Evolutionary conservation across 2,113 vertebrate genomes (phyloP).

Genomic region (Galeopterus variegatus): DNA sequence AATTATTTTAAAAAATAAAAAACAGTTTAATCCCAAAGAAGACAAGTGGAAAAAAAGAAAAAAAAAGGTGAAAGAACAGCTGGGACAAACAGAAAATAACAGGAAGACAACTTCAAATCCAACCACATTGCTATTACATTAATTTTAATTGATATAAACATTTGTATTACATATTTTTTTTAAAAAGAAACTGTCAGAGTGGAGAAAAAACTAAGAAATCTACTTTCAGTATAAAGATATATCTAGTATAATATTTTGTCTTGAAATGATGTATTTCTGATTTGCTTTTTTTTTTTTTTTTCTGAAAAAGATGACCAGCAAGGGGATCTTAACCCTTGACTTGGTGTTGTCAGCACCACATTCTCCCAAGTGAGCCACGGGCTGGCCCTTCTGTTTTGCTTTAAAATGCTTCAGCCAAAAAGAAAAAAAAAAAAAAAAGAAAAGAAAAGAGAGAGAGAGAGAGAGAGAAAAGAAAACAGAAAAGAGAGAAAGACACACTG

Average conservation of each 20-base stretch:
- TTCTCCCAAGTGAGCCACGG: too few relatives aligned
- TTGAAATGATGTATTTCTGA: background rate
- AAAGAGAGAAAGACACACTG: background rate
- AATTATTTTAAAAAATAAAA: background rate
- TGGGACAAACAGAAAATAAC: background rate
- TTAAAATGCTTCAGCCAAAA: background rate
- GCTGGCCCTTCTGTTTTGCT: background rate
- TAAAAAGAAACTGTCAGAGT: background rate
- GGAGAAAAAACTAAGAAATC: background rate
- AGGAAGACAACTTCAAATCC: background rate
- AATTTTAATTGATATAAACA: background rate
- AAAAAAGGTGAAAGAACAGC: background rate
- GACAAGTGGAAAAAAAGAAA: background rate
- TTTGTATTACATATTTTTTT: background rate
- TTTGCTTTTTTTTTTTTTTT: background rate
- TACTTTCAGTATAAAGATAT: background rate
- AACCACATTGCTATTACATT: background rate
- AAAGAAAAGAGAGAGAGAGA: background rate
- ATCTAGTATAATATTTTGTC: background rate
- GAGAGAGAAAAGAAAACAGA: background rate
- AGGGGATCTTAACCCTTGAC: too few relatives aligned
- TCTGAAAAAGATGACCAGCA: too few relatives aligned
- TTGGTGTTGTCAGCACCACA: too few relatives aligned
- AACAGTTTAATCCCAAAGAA: background rate
- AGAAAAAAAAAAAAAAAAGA: background rate